Evolutionary conservation across 2,113 vertebrate genomes (phyloP).

Genomic region (Oncorhynchus keta): DNA sequence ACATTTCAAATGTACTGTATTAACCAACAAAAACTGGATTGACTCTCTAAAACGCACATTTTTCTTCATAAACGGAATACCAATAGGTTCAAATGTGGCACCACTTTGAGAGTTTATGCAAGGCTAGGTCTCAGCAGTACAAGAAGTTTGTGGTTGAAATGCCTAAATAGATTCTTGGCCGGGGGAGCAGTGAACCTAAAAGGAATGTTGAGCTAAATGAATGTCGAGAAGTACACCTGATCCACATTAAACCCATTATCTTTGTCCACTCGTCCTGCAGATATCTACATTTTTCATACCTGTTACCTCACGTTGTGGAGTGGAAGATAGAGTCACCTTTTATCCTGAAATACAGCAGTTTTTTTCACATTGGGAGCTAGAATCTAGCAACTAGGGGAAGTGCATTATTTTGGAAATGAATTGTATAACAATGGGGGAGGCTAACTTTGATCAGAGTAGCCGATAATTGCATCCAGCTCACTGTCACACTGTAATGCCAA

Average conservation of each 20-base stretch:
- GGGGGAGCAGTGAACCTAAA: slow-evolving; percentile 42
- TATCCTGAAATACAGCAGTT: slow-evolving; percentile 21
- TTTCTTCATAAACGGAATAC: slow-evolving; percentile 50
- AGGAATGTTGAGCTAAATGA: slow-evolving; percentile 50
- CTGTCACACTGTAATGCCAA: too few species aligned
- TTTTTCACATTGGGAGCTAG: slow-evolving; percentile 26
- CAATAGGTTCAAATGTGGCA: slow-evolving; percentile 60
- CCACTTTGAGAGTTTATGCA: slow-evolving; percentile 63
- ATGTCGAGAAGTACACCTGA: slow-evolving; percentile 63
- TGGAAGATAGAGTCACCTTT: slow-evolving; percentile 28
- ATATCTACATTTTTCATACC: slow-evolving; percentile 58
- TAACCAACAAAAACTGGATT: slow-evolving; percentile 38
- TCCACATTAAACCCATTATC: slow-evolving; percentile 71
- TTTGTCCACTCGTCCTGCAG: slow-evolving; percentile 27
- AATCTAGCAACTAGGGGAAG: slow-evolving; percentile 16
- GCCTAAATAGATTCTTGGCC: slow-evolving; percentile 53
- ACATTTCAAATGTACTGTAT: slow-evolving; percentile 37
- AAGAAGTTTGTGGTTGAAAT: slow-evolving; percentile 54
- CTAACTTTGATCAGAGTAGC: neutral
- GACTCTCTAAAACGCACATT: slow-evolving; percentile 49
- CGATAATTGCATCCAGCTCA: neutral
- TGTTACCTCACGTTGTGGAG: slow-evolving; percentile 39
- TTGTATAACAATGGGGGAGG: slow-evolving; percentile 22
- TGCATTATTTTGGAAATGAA: slow-evolving; percentile 27
- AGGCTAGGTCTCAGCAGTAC: slow-evolving; percentile 53